phyloP scores from a whole-genome alignment of 2,113 vertebrate genomes.

The Aramus guarauna region DNA sequence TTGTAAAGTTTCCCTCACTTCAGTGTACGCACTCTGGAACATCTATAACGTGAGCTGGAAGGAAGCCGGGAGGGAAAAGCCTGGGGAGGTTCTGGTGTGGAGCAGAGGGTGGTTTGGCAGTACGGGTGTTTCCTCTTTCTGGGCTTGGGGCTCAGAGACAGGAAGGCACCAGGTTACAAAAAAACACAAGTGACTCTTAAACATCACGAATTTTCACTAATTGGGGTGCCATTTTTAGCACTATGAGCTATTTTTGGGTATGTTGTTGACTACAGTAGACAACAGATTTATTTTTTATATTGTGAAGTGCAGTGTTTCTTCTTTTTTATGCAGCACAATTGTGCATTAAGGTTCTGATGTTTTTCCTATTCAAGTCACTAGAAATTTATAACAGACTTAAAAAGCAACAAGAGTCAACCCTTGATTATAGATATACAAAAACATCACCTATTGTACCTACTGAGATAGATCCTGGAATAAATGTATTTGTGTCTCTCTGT shows the following conservation, averaged over 20 bases:
- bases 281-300: not conserved
- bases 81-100: not conserved
- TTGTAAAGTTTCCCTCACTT: not conserved
- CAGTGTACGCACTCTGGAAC: fast-evolving
- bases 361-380: not conserved
- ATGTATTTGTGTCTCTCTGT: not conserved
- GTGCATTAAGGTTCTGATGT: not conserved
- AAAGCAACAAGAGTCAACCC: not conserved
- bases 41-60: not conserved
- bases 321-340: not conserved
- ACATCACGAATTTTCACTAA: not conserved
- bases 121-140: not conserved
- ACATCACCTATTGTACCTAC: not conserved
- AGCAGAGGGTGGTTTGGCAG: not conserved
- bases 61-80: not conserved
- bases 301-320: not conserved
- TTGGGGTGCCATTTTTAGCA: not conserved
- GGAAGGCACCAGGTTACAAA: not conserved
- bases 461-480: not conserved
- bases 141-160: not conserved
- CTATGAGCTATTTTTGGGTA: not conserved
- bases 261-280: not conserved
- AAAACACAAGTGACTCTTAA: not conserved
- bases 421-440: not conserved
- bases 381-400: not conserved